These are phyloP conservation scores for Trichonephila clavipes DNA, from an alignment of 1,140 invertebrate species.

Conservation along the genomic window DNA sequence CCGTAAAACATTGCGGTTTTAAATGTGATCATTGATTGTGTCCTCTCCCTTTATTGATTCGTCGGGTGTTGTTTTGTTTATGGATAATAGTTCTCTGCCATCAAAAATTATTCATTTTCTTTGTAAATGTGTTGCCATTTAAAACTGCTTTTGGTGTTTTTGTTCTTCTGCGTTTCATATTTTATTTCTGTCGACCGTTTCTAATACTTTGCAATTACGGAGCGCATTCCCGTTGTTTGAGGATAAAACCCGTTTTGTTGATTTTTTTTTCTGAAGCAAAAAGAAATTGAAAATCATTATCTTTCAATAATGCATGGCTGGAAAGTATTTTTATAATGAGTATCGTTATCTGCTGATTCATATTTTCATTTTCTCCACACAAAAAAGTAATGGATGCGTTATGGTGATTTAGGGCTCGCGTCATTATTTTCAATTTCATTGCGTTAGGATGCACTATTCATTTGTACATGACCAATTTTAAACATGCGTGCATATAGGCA, in stretches of 20 bases:
- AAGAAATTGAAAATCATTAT: slow-evolving; percentile 40
- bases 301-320: slow-evolving; percentile 31
- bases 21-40: slow-evolving; percentile 53
- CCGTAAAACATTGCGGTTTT: slow-evolving; percentile 39
- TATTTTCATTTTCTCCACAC: not conserved
- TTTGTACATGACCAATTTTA: not conserved
- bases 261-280: slow-evolving; percentile 22
- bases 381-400: not conserved
- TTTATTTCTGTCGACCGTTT: not conserved
- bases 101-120: slow-evolving; percentile 59
- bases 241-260: slow-evolving; percentile 6
- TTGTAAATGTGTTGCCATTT: slow-evolving; percentile 51
- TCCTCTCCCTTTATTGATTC: slow-evolving; percentile 28
- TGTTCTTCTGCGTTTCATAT: slow-evolving; percentile 16
- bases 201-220: slow-evolving; percentile 41
- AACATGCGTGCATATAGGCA: not conserved
- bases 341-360: not conserved
- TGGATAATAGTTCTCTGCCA: slow-evolving; percentile 44
- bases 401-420: not conserved
- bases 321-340: slow-evolving; percentile 24
- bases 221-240: slow-evolving; percentile 17
- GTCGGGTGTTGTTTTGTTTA: slow-evolving; percentile 28
- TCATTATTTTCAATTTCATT: slow-evolving; percentile 28
- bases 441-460: not conserved
- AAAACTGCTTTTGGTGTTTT: slow-evolving; percentile 33